These are phyloP conservation scores for Ptyas mucosa DNA, from an alignment of 2,113 vertebrate genomes.

Conservation along the genomic window DNA sequence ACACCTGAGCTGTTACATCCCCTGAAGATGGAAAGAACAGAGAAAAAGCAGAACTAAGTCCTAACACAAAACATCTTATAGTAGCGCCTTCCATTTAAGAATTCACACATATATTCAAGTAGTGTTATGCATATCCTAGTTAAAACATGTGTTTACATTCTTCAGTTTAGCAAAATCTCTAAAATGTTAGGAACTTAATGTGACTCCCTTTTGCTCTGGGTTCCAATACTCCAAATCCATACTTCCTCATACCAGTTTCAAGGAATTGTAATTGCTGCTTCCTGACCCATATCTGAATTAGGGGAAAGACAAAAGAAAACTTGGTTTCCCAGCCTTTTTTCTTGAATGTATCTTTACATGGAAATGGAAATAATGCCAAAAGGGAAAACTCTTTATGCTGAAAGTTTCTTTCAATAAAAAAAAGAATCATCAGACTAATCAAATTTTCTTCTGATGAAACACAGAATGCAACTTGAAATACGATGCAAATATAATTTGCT, in stretches of 20 bases:
- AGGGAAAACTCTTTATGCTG: not conserved
- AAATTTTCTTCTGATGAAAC: not conserved
- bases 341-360: not conserved
- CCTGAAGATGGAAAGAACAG: constrained; percentile 68
- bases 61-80: not conserved
- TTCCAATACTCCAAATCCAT: not conserved
- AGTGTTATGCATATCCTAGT: not conserved
- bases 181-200: not conserved
- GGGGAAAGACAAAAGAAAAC: not conserved
- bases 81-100: not conserved
- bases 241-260: not conserved
- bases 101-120: not conserved
- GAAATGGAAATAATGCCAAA: not conserved
- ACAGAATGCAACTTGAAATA: not conserved
- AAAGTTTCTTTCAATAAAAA: not conserved
- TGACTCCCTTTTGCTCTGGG: not conserved
- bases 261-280: not conserved
- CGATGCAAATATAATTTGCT: not conserved
- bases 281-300: not conserved
- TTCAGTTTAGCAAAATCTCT: not conserved
- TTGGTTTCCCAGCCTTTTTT: not conserved
- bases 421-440: not conserved
- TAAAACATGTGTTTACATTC: not conserved
- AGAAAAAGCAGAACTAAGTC: not conserved
- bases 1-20: constrained; percentile 86